These are phyloP conservation scores for Stomatorhinus ivindoensis DNA, from an alignment of 2,113 vertebrate species.

Conservation along the genomic window DNA sequence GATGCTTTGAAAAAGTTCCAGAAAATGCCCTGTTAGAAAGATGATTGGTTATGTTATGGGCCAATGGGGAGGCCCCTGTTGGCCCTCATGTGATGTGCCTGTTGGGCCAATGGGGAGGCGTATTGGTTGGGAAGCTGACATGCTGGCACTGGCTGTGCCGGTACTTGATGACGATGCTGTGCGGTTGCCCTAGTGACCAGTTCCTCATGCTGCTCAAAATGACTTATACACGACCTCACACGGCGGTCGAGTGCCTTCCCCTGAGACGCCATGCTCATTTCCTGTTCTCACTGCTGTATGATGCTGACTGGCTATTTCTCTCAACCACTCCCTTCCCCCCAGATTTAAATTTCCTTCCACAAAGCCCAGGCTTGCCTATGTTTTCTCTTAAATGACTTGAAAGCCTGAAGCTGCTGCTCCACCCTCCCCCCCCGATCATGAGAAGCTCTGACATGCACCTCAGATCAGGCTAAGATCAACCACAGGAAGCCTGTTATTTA, in stretches of 20 bases:
- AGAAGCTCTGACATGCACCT: background rate
- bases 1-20: background rate
- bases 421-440: background rate
- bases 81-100: background rate
- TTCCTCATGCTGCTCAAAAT: background rate
- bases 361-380: background rate
- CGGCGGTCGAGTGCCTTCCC: background rate
- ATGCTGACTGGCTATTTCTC: background rate
- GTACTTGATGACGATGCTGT: background rate
- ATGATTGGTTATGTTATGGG: background rate
- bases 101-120: background rate
- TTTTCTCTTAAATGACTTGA: background rate
- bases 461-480: background rate
- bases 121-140: background rate
- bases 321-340: background rate
- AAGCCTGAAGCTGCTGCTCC: background rate
- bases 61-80: background rate
- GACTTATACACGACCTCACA: background rate
- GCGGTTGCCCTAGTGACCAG: background rate
- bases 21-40: conserved; percentile 6
- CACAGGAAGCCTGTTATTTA: background rate
- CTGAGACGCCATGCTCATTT: background rate
- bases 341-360: background rate
- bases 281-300: background rate
- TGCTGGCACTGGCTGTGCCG: background rate